Percentiles rank a stretch among this genome's conserved stretches.
Conservation (phyloP, 1,140 invertebrate genomes). For the Lepidurus arcticus region DNA sequence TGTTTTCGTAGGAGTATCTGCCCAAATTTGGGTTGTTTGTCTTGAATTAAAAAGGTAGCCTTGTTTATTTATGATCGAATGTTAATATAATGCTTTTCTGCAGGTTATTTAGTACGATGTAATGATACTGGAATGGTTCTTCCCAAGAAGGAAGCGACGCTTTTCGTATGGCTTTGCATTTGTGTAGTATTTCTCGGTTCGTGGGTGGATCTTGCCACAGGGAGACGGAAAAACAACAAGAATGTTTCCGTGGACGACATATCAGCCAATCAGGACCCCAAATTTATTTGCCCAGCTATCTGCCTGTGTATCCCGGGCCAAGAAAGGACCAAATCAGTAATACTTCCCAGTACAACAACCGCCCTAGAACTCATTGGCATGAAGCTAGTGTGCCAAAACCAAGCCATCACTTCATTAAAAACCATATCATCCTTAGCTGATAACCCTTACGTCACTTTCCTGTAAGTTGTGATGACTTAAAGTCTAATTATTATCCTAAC, state of each 20-base stretch:
- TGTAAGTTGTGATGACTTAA: neutral
- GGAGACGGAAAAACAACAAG: neutral
- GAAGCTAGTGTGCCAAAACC: neutral
- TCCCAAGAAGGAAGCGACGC: slow-evolving; percentile 20
- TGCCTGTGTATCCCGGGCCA: neutral
- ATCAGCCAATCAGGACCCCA: neutral
- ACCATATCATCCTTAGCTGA: neutral
- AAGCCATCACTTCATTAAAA: slow-evolving; percentile 8
- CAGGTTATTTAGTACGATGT: neutral
- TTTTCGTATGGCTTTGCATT: slow-evolving; percentile 1
- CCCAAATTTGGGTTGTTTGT: neutral
- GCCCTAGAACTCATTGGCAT: slow-evolving; percentile 11
- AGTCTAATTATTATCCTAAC: neutral
- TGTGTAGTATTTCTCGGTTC: neutral
- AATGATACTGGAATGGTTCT: slow-evolving; percentile 11
- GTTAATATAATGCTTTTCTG: neutral
- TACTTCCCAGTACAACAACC: neutral
- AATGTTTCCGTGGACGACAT: neutral
- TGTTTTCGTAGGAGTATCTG: neutral
- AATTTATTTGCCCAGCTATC: neutral
- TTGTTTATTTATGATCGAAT: neutral
- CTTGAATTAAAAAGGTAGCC: neutral
- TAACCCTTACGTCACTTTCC: neutral
- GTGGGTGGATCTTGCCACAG: neutral
- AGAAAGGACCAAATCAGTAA: neutral